Base-by-base conservation (phyloP, 2,888 invertebrate species). In the Seira sanloemensis region DNA sequence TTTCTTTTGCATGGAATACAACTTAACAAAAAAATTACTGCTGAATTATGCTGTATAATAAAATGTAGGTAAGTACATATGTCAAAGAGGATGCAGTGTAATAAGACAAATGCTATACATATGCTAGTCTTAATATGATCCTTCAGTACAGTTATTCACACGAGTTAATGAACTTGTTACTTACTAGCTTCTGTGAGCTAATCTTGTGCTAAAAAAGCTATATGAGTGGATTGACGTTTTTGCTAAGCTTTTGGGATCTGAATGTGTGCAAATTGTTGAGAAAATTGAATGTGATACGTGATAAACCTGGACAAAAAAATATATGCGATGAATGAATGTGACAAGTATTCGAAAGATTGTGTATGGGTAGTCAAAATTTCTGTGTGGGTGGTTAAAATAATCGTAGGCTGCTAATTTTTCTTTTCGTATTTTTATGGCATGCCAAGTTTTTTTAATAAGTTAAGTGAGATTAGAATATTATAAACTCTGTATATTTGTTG, bases 71-170 rank as follows among this genome's bases (percentile, higher is more conserved):
- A 12, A 37, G 37, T 27, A 21, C 66, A 65, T 46, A 26, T 68
- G 25, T 7, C 1, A 46, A 7, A 72, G n/a, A 72, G n/a, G 12
- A 72, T 75, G 37, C 23, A 66, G 23, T 37, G 46, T 24, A 1
- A 66, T 50, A 71, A 78, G 67, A 74, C 78, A 77, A 83, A 78
- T 73, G 58, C 74, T 84, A 78, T 74, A 78, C 72, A 78, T 68
- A 84, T 84, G 84, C 84, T 84, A 84, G 84, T 84, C 84, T 46
- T 62, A n/a, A 68, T 67, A 37, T 78, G 83, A 83, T 83, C 77
- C 37, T 83, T 83, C 78, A 78, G 73, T 73, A 72, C n/a, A 26
- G n/a, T n/a, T 65, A 66, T 46, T 7, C n/a, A 62, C 54, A 25
- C 21, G 69, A 23, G n/a, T 5, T 62, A n/a, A n/a, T n/a, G n/a